Evolutionary conservation across 2,113 vertebrate species (phyloP), one percentile per base, ranked within the genome.

Genomic region (Falcunculus frontatus): DNA sequence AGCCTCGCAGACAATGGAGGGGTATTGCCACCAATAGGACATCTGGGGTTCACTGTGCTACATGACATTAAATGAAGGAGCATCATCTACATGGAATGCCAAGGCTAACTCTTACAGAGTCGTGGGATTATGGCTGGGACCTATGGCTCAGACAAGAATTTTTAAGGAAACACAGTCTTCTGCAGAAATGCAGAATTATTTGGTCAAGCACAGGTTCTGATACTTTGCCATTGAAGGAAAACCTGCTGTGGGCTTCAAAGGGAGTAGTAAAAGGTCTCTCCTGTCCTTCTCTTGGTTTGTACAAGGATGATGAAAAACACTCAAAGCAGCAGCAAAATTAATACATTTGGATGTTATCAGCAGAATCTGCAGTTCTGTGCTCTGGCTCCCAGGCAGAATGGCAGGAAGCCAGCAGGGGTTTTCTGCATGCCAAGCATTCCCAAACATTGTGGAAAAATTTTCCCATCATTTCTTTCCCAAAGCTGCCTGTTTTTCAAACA

Each of bases 381-480:
- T 26, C 50, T 37, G 42, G 32, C 9, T 81, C 18, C 7, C 1
- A 3, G 76, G 47, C 67, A 81, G 37, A 75, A 30, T 0, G 0
- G 27, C 25, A 35, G 68, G 41, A 56, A 91, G 49, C 32, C 87
- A 82, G 32, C 35, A 89, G 37, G 12, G 25, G 2, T 26, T 82
- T 87, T 93, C 52, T 85, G 75, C 49, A 73, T 72, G 62, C 25
- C 52, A 63, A 60, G 59, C 27, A 68, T 87, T 89, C 78, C 37
- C 32, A 85, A 87, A 72, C 9, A 37, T 21, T 33, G 53, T 50
- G n/a, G 57, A 73, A 95, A 91, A 80, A 19, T 13, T 26, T 85
- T 86, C 37, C 55, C 11, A 47, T 64, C 37, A 9, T 76, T 85
- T 88, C 55, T 68, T 84, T 90, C 26, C 29, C 49, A 52, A 79